Evolutionary conservation across 2,888 invertebrate species (phyloP).

Genomic region (Melanargia galathea): DNA sequence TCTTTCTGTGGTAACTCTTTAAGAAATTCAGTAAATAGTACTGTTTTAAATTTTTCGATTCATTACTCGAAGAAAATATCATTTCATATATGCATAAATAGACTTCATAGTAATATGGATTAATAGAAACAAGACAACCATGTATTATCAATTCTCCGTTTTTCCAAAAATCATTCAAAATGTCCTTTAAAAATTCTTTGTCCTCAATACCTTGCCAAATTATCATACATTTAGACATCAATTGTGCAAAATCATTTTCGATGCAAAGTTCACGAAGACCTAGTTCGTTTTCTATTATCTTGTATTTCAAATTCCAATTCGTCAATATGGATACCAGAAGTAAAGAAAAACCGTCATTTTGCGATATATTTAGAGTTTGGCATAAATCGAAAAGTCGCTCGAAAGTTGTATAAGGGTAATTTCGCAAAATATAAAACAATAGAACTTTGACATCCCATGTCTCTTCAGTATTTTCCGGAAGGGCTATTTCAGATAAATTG

Average conservation of each 20-base stretch:
- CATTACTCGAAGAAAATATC: slow-evolving; percentile 56
- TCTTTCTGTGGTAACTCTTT: slow-evolving; percentile 69
- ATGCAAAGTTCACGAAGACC: slow-evolving; percentile 56
- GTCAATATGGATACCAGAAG: slow-evolving; percentile 67
- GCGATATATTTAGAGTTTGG: slow-evolving; percentile 62
- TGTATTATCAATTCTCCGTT: slow-evolving; percentile 75
- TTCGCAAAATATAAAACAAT: slow-evolving; percentile 69
- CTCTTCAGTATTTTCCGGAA: slow-evolving; percentile 73
- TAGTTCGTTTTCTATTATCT: slow-evolving; percentile 59
- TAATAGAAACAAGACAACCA: slow-evolving; percentile 68
- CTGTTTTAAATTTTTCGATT: slow-evolving; percentile 63
- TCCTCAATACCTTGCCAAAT: slow-evolving; percentile 72
- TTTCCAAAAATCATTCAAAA: slow-evolving; percentile 75
- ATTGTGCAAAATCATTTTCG: slow-evolving; percentile 58
- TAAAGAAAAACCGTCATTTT: slow-evolving; percentile 70
- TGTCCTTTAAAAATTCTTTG: slow-evolving; percentile 66
- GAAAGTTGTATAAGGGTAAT: slow-evolving; percentile 60
- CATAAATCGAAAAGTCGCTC: slow-evolving; percentile 65
- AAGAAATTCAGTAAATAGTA: slow-evolving; percentile 72
- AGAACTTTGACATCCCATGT: slow-evolving; percentile 76
- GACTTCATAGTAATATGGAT: slow-evolving; percentile 77
- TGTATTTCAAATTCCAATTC: slow-evolving; percentile 72
- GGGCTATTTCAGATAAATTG: slow-evolving; percentile 66
- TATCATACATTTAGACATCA: slow-evolving; percentile 58
- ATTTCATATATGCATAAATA: slow-evolving; percentile 71